phyloP scores from a whole-genome alignment of 2,797 vertebrate genomes.

The Lacerta bilineata region DNA sequence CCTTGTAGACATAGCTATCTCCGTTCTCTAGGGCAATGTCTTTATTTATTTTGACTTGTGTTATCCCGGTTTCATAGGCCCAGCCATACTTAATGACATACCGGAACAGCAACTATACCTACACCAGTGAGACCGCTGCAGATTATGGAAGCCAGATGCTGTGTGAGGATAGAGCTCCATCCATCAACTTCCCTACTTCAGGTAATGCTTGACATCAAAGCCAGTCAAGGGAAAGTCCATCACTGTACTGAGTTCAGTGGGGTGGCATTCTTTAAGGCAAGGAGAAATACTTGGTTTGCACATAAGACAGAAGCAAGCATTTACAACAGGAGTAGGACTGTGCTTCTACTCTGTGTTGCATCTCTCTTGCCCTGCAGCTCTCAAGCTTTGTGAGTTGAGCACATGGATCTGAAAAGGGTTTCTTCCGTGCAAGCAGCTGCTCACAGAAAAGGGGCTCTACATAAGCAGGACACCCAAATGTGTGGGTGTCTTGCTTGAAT shows the following conservation, averaged over 20 bases:
- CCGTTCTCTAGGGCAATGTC: neutral
- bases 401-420: neutral
- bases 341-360: neutral
- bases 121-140: constrained; percentile 55
- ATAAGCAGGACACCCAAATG: neutral
- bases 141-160: constrained; percentile 72
- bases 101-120: constrained; percentile 77
- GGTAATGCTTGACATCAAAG: constrained; percentile 67
- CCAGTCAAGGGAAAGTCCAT: neutral
- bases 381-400: neutral
- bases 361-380: neutral
- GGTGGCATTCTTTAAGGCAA: neutral
- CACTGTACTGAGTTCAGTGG: neutral
- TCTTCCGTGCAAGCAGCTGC: neutral
- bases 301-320: neutral
- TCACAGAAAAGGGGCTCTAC: neutral
- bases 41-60: constrained; percentile 51
- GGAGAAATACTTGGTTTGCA: neutral
- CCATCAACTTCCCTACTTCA: constrained; percentile 71
- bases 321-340: neutral
- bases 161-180: constrained; percentile 74
- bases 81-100: constrained; percentile 78
- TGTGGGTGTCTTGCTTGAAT: too few relatives aligned
- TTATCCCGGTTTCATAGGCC: constrained; percentile 67
- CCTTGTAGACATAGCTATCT: constrained; percentile 11